Conservation (phyloP, 2,113 vertebrate species). For the Pogona vitticeps region DNA sequence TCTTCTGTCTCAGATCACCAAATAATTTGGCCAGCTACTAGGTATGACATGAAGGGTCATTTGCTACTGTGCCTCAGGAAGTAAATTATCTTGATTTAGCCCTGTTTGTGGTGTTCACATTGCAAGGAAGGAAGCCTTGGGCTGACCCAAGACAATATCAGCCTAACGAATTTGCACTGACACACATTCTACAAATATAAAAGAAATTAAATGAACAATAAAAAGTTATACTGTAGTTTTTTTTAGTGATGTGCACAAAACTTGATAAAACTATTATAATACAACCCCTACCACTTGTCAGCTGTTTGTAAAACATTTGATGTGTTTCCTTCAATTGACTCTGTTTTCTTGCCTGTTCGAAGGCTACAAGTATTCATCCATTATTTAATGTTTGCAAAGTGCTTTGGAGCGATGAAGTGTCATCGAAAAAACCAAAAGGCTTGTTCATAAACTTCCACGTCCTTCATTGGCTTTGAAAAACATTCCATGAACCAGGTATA, state of each 20-base stretch:
- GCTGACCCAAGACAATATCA: background rate
- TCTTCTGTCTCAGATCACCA: background rate
- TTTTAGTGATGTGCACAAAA: background rate
- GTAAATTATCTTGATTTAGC: background rate
- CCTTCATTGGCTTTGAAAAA: slow-evolving; percentile 31
- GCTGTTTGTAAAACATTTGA: slow-evolving; percentile 26
- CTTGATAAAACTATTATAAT: background rate
- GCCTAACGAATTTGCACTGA: background rate
- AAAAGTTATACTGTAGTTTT: background rate
- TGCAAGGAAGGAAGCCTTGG: background rate
- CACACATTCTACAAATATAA: background rate
- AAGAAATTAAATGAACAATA: background rate
- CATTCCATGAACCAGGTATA: slow-evolving; percentile 9
- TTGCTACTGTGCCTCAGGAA: background rate
- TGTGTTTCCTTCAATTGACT: background rate
- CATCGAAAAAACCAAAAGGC: background rate
- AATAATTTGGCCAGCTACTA: too few relatives aligned
- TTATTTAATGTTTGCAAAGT: slow-evolving; percentile 27
- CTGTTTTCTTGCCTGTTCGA: background rate
- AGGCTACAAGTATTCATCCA: background rate
- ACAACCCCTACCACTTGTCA: background rate
- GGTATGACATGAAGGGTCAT: too few relatives aligned
- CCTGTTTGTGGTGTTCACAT: too few relatives aligned
- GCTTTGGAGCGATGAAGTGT: slow-evolving; percentile 19
- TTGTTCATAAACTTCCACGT: slow-evolving; percentile 7